phyloP scores from a whole-genome alignment of 2,797 vertebrate genomes.

The Lophotriccus pileatus region DNA sequence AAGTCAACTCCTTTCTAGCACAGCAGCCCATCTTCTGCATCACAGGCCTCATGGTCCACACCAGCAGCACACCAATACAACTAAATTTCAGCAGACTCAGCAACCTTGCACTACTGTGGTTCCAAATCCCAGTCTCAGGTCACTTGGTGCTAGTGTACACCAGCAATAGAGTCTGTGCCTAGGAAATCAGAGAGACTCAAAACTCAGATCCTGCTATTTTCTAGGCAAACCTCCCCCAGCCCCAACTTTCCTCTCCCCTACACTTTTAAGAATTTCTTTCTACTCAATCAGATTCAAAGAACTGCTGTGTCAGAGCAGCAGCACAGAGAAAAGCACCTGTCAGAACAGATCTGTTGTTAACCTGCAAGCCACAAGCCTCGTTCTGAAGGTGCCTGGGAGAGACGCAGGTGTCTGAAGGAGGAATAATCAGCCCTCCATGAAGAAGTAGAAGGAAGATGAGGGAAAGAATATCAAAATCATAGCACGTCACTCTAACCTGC shows the following conservation, averaged over 20 bases:
- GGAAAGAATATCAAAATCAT: not conserved
- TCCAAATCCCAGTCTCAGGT: not conserved
- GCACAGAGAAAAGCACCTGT: not conserved
- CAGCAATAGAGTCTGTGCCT: not conserved
- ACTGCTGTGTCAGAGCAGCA: not conserved
- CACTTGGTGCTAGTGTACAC: accelerated
- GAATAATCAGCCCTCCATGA: not conserved
- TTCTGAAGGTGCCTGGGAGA: not conserved
- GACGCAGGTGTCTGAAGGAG: not conserved
- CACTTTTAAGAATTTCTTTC: not conserved
- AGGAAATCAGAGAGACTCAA: not conserved
- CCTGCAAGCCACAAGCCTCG: not conserved
- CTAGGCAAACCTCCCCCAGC: not conserved
- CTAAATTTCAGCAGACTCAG: not conserved
- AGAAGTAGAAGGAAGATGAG: not conserved
- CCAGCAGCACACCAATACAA: not conserved
- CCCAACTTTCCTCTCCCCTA: not conserved
- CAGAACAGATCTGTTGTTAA: not conserved
- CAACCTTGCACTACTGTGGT: not conserved
- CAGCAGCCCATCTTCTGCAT: not conserved
- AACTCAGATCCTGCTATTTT: not conserved
- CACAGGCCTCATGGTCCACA: not conserved
- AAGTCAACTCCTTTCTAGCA: not conserved
- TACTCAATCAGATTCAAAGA: not conserved
- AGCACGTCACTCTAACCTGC: not conserved